Evolutionary conservation across 2,888 invertebrate species (phyloP).

Genomic region (Nyleta sp.): DNA sequence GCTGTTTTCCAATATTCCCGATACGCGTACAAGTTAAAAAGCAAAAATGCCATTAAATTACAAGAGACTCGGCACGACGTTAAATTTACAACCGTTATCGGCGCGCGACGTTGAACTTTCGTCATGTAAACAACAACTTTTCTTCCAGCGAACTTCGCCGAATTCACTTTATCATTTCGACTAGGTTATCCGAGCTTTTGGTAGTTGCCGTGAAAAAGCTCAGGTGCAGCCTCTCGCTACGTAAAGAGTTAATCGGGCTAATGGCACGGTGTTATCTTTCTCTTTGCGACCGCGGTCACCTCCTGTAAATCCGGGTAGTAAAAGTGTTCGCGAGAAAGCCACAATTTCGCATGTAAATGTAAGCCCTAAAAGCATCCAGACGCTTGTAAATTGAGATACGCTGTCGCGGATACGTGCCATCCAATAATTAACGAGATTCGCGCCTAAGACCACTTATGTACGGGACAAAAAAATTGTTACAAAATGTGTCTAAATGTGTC

Average conservation of each 20-base stretch:
- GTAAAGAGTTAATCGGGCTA: slow-evolving; percentile 73
- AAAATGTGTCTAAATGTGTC: neutral
- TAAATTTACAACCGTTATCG: slow-evolving; percentile 33
- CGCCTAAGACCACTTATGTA: slow-evolving; percentile 19
- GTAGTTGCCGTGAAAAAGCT: slow-evolving; percentile 64
- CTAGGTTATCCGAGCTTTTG: slow-evolving; percentile 47
- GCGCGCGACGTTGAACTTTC: slow-evolving; percentile 26
- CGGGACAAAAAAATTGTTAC: neutral
- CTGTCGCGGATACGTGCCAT: slow-evolving; percentile 30
- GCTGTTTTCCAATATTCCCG: neutral
- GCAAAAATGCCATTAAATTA: slow-evolving; percentile 22
- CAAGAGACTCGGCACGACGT: neutral
- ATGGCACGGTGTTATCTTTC: slow-evolving; percentile 72
- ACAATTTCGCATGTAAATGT: slow-evolving; percentile 51
- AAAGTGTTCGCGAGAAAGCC: slow-evolving; percentile 45
- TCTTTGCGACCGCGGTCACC: slow-evolving; percentile 60
- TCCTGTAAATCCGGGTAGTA: slow-evolving; percentile 42
- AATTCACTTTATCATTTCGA: slow-evolving; percentile 48
- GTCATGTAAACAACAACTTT: slow-evolving; percentile 38
- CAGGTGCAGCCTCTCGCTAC: slow-evolving; percentile 63
- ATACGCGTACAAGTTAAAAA: neutral
- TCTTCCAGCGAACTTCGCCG: slow-evolving; percentile 29
- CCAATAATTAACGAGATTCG: slow-evolving; percentile 54
- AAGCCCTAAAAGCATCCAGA: slow-evolving; percentile 50
- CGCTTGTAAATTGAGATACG: slow-evolving; percentile 50